Conservation (phyloP, 2,797 vertebrate genomes). For the Gymnoscopelus braueri region DNA sequence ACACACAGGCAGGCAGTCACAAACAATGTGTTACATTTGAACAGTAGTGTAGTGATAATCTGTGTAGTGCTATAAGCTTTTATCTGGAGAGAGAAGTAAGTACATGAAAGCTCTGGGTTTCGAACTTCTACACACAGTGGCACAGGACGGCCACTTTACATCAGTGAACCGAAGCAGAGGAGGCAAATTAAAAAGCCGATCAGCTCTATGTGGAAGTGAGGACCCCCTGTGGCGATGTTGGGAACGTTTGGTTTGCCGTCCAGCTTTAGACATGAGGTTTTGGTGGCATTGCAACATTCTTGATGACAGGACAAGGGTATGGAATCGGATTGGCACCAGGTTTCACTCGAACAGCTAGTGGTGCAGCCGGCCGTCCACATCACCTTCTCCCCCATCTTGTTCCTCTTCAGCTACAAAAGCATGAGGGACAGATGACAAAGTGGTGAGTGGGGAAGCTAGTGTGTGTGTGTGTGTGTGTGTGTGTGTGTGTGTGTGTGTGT, state of each 20-base stretch:
- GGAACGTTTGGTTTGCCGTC: constrained; percentile 78
- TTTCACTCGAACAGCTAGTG: constrained; percentile 69
- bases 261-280: constrained; percentile 81
- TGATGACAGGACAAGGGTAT: constrained; percentile 69
- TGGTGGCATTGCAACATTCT: constrained; percentile 82
- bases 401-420: constrained; percentile 81
- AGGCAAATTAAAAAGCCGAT: constrained; percentile 65
- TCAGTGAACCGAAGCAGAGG: constrained; percentile 44
- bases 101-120: constrained; percentile 29
- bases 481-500: no score
- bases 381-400: neutral
- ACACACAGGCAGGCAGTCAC: constrained; percentile 33
- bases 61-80: constrained; percentile 13
- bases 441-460: neutral
- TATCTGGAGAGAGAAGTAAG: constrained; percentile 1
- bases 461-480: no score
- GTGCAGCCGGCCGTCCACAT: constrained; percentile 79
- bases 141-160: constrained; percentile 40
- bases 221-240: constrained; percentile 54
- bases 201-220: constrained; percentile 37
- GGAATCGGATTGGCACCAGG: constrained; percentile 25
- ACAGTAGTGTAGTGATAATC: constrained; percentile 15
- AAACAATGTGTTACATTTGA: constrained; percentile 25
- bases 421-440: constrained; percentile 3
- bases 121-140: constrained; percentile 19